phyloP scores from a whole-genome alignment of 2,888 invertebrate genomes.

The Pristionchus exspectatus region DNA sequence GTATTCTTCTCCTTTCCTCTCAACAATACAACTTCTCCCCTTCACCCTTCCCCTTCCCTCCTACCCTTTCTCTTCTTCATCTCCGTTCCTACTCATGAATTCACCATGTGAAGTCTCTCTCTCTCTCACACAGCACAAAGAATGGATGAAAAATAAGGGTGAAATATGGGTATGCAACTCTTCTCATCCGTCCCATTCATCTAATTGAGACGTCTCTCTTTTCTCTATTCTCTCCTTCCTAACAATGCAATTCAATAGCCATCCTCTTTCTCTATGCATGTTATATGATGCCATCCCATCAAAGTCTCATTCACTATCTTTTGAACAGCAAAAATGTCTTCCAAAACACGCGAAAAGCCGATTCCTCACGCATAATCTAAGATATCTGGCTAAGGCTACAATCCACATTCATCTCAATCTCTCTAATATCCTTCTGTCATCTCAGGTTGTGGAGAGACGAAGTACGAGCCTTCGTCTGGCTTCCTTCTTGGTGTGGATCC shows the following conservation, averaged over 20 bases:
- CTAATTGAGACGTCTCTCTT: neutral
- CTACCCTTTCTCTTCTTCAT: neutral
- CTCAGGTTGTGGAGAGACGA: conserved; percentile 54
- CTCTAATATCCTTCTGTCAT: neutral
- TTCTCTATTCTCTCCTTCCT: conserved; percentile 9
- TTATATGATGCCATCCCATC: neutral
- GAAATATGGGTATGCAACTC: conserved; percentile 1
- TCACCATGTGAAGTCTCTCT: conserved; percentile 15
- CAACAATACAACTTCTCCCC: neutral
- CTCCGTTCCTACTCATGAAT: conserved; percentile 32
- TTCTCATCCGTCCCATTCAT: neutral
- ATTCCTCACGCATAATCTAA: neutral
- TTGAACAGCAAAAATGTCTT: neutral
- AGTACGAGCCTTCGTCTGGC: conserved; percentile 52
- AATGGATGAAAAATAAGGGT: neutral
- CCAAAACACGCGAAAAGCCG: neutral
- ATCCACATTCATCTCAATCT: neutral
- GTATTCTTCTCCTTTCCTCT: neutral
- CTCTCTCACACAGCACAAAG: conserved; percentile 7
- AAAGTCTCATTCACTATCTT: conserved; percentile 18
- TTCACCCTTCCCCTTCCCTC: neutral
- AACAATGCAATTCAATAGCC: conserved; percentile 41
- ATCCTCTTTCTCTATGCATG: conserved; percentile 12
- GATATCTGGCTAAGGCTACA: neutral
- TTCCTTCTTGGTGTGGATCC: conserved; percentile 51